phyloP scores from a whole-genome alignment of 2,888 invertebrate species.

The Zonitis immaculata region DNA sequence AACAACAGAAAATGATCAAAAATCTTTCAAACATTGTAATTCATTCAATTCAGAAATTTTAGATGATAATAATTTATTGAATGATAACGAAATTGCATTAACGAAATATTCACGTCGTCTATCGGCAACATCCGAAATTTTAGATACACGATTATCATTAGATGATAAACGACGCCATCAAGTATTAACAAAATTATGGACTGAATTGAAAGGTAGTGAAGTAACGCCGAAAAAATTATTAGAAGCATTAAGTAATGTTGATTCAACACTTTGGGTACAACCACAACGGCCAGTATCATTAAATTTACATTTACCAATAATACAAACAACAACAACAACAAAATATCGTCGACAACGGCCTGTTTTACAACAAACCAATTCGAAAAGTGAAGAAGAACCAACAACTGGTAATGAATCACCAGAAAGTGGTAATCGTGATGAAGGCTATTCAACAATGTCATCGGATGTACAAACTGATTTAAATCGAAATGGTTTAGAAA shows the following conservation, averaged over 20 bases:
- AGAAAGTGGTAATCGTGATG: constrained; percentile 72
- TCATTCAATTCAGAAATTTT: constrained; percentile 47
- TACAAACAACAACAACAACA: constrained; percentile 48
- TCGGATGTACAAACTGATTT: constrained; percentile 74
- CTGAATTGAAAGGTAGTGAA: constrained; percentile 60
- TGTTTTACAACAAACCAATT: constrained; percentile 49
- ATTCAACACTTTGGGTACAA: constrained; percentile 64
- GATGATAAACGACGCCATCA: constrained; percentile 63
- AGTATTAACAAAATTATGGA: constrained; percentile 60
- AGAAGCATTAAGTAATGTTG: constrained; percentile 60
- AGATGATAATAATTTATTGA: constrained; percentile 28
- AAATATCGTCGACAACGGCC: constrained; percentile 50
- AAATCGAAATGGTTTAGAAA: constrained; percentile 51
- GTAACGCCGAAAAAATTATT: constrained; percentile 60
- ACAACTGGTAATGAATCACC: constrained; percentile 63
- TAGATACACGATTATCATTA: constrained; percentile 55
- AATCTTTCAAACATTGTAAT: constrained; percentile 41
- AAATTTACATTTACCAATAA: constrained; percentile 62
- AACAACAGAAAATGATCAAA: constrained; percentile 36
- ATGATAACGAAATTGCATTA: constrained; percentile 28
- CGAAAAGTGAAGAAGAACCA: constrained; percentile 59
- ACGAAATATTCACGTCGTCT: constrained; percentile 39
- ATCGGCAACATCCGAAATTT: constrained; percentile 41
- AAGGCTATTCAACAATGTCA: constrained; percentile 81
- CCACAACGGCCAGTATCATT: constrained; percentile 65